phyloP scores from a whole-genome alignment of 1,140 invertebrate species.

The Antheraea pernyi region DNA sequence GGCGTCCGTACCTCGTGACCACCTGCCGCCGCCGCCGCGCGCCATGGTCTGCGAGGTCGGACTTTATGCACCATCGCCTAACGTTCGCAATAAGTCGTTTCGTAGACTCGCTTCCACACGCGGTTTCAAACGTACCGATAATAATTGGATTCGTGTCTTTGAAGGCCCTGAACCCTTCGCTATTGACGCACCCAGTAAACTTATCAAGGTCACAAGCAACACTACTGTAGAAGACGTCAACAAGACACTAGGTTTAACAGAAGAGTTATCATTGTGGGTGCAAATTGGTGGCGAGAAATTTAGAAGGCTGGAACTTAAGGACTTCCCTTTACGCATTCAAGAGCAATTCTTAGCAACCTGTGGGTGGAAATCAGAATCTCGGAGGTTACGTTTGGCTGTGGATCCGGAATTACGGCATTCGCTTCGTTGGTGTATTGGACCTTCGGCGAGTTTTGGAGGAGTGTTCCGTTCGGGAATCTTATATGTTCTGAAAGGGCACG shows the following conservation, averaged over 20 bases:
- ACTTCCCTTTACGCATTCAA: constrained; percentile 82
- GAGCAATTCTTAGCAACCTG: constrained; percentile 81
- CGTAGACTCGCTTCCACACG: constrained; percentile 80
- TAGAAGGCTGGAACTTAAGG: constrained; percentile 78
- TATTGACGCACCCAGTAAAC: constrained; percentile 66
- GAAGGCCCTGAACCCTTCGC: constrained; percentile 80
- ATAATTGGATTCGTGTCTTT: constrained; percentile 82
- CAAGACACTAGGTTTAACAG: constrained; percentile 80
- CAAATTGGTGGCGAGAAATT: constrained; percentile 82
- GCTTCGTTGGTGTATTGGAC: constrained; percentile 82
- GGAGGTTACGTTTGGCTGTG: constrained; percentile 81
- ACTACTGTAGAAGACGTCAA: constrained; percentile 81
- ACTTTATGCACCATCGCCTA: constrained; percentile 59
- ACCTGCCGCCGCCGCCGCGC: constrained; percentile 37
- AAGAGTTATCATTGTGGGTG: constrained; percentile 81
- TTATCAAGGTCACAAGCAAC: constrained; percentile 81
- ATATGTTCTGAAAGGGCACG: constrained; percentile 83
- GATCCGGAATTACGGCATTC: constrained; percentile 83
- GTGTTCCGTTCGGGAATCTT: constrained; percentile 80
- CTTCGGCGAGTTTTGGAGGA: constrained; percentile 68
- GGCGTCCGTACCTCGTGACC: constrained; percentile 57
- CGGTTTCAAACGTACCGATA: constrained; percentile 66
- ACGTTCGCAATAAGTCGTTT: constrained; percentile 63
- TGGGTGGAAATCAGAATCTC: constrained; percentile 80
- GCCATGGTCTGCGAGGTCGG: constrained; percentile 70